Evolutionary conservation across 2,797 vertebrate genomes (phyloP).

Genomic region (Coendou prehensilis): DNA sequence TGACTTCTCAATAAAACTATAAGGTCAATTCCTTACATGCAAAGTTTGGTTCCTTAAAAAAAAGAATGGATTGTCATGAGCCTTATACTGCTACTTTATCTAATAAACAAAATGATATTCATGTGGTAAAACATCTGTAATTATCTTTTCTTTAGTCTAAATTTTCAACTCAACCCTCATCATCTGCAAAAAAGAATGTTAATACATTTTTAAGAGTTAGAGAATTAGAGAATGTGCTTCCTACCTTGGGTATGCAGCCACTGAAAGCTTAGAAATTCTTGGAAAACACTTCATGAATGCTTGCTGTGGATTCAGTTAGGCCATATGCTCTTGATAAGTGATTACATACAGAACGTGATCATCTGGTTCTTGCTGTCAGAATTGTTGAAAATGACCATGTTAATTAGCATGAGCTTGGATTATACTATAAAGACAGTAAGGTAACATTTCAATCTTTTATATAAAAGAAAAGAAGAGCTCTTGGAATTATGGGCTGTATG

Average conservation of each 20-base stretch:
- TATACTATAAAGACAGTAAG: background rate
- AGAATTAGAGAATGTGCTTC: background rate
- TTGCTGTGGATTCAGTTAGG: background rate
- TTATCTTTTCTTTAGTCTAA: background rate
- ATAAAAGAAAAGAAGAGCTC: background rate
- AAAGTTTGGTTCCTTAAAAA: conserved; percentile 52
- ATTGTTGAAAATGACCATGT: background rate
- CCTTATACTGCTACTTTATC: background rate
- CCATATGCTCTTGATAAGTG: background rate
- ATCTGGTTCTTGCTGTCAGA: background rate
- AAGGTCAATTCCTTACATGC: background rate
- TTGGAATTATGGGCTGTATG: background rate
- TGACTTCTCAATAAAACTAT: background rate
- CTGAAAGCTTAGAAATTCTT: background rate
- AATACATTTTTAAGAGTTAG: background rate
- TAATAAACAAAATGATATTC: background rate
- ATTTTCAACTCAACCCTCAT: background rate
- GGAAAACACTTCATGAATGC: background rate
- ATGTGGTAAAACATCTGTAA: background rate
- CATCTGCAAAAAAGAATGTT: background rate
- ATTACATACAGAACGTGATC: background rate
- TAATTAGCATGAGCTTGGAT: background rate
- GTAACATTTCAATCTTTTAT: background rate
- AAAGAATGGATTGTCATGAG: background rate
- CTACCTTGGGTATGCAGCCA: background rate